Evolutionary conservation across 2,888 invertebrate species (phyloP), one percentile per base, ranked within the genome.

Genomic region (Stegophylla sp.): DNA sequence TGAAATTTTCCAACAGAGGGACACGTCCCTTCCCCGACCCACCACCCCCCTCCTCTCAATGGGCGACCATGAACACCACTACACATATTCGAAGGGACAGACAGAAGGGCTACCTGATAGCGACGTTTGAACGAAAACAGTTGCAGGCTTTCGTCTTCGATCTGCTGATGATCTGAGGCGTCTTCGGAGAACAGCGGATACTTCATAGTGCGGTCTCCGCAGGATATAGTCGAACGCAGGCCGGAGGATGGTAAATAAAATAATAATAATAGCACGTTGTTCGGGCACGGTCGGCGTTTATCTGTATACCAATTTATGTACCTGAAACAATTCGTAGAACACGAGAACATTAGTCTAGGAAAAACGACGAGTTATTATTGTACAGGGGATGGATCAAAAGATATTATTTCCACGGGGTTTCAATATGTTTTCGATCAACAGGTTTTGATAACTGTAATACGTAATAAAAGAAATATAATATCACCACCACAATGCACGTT

Each of bases 101-200:
- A n/a, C n/a, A n/a, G 48, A 28, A 20, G 48, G 61, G 59, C n/a
- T 79, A 79, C 79, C 79, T 79, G 79, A 71, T 34, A 34, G 15
- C 69, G 79, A 63, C 79, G 79, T 15, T 79, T 79, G 79, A 79
- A 79, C 71, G 79, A 79, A n/a, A 79, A 79, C 51, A 79, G 48
- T 48, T 71, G 79, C 51, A 79, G 61, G 51, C 71, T 51, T 48
- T 79, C 79, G 61, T 79, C 34, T 34, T 34, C 61, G 23, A 79
- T 71, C n/a, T 63, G 75, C 41, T 66, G 64, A 41, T 53, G 64
- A 41, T 53, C 26, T 17, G 48, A 12, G 59, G 45, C 28, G 17
- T 79, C 79, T 34, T 71, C 79, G 17, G 69, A 12, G 15, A 79
- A 77, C 77, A 77, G 23, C 28, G 71, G 69, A 56, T 71, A 79